Evolutionary conservation across 1,140 invertebrate species (phyloP).

Genomic region (Brachionus sp.): DNA sequence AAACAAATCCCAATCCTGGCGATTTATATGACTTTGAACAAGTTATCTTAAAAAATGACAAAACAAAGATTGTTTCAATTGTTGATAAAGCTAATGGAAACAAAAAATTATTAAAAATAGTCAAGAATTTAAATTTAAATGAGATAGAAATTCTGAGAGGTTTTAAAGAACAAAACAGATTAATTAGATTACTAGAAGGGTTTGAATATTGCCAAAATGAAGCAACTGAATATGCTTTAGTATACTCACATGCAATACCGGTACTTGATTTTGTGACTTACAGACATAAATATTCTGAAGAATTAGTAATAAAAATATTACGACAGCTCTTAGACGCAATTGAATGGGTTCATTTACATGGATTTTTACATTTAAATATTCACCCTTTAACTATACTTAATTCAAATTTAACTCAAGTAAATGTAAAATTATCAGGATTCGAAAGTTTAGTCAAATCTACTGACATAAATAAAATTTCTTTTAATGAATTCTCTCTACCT

Average conservation of each 20-base stretch:
- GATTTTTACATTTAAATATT: conserved; percentile 83
- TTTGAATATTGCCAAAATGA: conserved; percentile 6
- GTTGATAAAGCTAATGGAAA: background rate
- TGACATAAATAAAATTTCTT: background rate
- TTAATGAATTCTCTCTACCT: conserved; percentile 47
- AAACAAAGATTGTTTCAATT: background rate
- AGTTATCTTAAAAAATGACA: background rate
- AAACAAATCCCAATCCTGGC: background rate
- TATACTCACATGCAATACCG: background rate
- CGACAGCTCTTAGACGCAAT: conserved; percentile 74
- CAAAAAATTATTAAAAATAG: conserved; percentile 4
- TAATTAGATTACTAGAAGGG: background rate
- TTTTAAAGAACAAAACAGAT: background rate
- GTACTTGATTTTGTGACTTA: conserved; percentile 47
- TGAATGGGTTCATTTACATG: conserved; percentile 87
- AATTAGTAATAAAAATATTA: conserved; percentile 22
- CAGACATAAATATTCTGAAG: conserved; percentile 43
- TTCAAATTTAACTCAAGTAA: conserved; percentile 74
- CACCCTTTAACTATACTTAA: conserved; percentile 96
- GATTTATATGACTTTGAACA: background rate
- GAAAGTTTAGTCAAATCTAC: background rate
- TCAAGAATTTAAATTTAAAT: background rate
- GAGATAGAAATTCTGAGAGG: conserved; percentile 17
- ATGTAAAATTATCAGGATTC: conserved; percentile 85
- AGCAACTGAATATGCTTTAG: background rate